phyloP scores from a whole-genome alignment of 2,797 vertebrate species.

The Anomalospiza imberbis region DNA sequence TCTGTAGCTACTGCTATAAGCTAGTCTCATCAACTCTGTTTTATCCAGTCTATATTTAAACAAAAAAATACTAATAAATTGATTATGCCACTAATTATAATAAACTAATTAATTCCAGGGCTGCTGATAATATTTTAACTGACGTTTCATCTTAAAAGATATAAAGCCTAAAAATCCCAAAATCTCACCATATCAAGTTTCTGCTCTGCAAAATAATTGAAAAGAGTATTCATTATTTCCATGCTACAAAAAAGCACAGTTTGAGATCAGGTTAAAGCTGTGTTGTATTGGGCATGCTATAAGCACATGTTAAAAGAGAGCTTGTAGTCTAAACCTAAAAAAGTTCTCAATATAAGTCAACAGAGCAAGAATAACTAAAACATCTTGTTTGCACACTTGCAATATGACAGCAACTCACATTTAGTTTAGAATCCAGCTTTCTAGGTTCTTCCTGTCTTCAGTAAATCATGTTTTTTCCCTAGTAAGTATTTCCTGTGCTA shows the following conservation, averaged over 20 bases:
- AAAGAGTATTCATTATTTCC: background rate
- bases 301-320: background rate
- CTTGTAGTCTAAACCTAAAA: background rate
- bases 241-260: background rate
- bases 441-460: background rate
- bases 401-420: background rate
- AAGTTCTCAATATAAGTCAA: background rate
- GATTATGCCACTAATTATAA: background rate
- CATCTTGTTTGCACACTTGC: rapidly evolving
- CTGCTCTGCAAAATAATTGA: background rate
- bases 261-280: background rate
- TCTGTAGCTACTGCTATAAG: background rate
- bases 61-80: background rate
- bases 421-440: background rate
- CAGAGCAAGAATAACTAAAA: background rate
- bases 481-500: background rate
- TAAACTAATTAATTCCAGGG: background rate
- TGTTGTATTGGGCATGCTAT: background rate
- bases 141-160: background rate
- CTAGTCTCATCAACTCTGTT: background rate
- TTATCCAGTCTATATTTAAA: background rate
- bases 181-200: background rate
- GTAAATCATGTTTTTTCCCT: background rate
- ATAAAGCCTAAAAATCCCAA: background rate
- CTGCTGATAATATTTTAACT: background rate